Percentiles rank a stretch among this genome's conserved stretches.
phyloP scores from a whole-genome alignment of 2,113 vertebrate species.

The Mobula birostris region DNA sequence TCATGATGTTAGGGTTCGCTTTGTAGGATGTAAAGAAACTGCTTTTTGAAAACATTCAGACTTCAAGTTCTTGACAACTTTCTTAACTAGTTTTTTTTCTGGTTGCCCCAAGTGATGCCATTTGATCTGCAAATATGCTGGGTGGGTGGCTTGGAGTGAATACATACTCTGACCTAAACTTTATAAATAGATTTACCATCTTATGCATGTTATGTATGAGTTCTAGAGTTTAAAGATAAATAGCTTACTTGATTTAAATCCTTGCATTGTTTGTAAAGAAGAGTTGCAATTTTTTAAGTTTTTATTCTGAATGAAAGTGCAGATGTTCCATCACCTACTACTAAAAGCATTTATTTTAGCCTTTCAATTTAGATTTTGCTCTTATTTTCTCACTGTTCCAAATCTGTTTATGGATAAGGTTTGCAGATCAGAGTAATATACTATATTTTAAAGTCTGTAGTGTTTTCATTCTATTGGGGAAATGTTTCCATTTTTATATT shows the following conservation, averaged over 20 bases:
- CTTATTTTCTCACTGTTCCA: not conserved
- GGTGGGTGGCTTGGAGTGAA: too few species aligned
- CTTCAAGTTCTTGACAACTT: too few species aligned
- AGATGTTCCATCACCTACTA: too few species aligned
- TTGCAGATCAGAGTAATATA: not conserved
- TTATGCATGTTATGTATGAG: not conserved
- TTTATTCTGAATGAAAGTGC: not conserved
- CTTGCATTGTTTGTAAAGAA: not conserved
- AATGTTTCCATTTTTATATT: constrained; percentile 16
- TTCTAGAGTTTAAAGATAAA: not conserved
- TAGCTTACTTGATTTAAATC: not conserved
- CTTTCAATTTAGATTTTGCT: not conserved
- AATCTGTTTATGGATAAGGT: not conserved
- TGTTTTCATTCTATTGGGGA: constrained; percentile 5
- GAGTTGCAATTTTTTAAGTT: not conserved
- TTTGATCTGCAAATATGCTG: too few species aligned
- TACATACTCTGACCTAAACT: too few species aligned
- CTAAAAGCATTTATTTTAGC: not conserved
- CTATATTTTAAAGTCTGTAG: not conserved
- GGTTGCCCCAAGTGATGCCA: too few species aligned
- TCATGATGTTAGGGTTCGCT: too few species aligned
- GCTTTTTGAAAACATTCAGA: too few species aligned
- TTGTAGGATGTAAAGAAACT: too few species aligned
- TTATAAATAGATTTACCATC: not conserved
- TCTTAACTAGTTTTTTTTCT: too few species aligned